Conservation (phyloP, 2,888 invertebrate genomes). For the Nemapogon koenigi region DNA sequence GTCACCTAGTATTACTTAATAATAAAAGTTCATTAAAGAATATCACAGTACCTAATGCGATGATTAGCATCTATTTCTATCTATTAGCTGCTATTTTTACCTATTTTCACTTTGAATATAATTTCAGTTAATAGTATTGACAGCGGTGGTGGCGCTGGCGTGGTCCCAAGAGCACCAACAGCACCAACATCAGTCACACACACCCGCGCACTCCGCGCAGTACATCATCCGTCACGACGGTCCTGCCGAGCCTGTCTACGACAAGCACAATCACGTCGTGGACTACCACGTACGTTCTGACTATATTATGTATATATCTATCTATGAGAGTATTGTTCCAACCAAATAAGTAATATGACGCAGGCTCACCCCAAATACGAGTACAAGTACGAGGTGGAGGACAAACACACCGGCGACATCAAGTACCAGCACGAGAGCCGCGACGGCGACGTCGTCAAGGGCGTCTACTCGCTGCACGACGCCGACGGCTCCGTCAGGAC, state of each 20-base stretch:
- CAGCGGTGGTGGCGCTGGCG: no score
- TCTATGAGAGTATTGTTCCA: background rate
- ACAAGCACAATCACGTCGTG: constrained; percentile 14
- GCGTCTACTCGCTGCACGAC: constrained; percentile 47
- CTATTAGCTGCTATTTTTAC: no score
- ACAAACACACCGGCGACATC: constrained; percentile 41
- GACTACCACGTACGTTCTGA: no score
- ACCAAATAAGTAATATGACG: constrained; percentile 2
- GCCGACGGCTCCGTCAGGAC: constrained; percentile 40
- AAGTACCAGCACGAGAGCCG: constrained; percentile 38
- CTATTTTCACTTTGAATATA: no score
- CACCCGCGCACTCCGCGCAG: constrained; percentile 39
- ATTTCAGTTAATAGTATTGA: no score
- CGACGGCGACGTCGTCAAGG: constrained; percentile 51
- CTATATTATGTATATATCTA: no score
- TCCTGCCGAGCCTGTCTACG: constrained; percentile 30
- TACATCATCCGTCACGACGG: constrained; percentile 37
- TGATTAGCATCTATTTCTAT: no score
- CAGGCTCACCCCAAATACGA: constrained; percentile 37
- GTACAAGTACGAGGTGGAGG: constrained; percentile 38
- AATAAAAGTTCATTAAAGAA: no score
- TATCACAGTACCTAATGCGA: no score
- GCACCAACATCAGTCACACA: constrained; percentile 35
- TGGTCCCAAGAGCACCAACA: no score
- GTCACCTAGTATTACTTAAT: no score